These are phyloP conservation scores for Hypotaenidia okinawae DNA, from an alignment of 2,797 vertebrate species.

Conservation along the genomic window DNA sequence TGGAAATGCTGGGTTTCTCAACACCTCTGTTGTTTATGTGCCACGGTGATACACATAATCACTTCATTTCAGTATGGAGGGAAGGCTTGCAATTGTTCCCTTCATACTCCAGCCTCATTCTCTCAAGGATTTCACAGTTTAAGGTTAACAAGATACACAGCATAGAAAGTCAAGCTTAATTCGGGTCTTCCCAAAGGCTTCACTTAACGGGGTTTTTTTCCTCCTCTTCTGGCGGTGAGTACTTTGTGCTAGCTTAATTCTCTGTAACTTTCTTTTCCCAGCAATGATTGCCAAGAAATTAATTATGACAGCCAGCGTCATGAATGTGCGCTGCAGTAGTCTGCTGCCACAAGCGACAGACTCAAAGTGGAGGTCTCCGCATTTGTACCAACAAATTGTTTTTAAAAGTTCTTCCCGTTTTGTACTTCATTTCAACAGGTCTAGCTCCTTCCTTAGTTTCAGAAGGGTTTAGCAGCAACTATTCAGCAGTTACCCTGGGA, in stretches of 20 bases:
- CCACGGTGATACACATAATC: neutral
- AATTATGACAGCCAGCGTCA: neutral
- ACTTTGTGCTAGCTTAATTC: neutral
- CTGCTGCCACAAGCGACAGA: neutral
- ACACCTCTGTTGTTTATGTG: neutral
- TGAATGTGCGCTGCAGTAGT: fast-evolving
- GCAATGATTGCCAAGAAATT: slow-evolving; percentile 46
- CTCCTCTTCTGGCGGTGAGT: neutral
- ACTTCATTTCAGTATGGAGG: slow-evolving; percentile 18
- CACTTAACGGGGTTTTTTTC: neutral
- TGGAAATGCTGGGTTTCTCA: slow-evolving; percentile 37
- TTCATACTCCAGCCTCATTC: slow-evolving; percentile 3
- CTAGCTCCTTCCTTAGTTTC: slow-evolving; percentile 14
- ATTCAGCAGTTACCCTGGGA: slow-evolving; percentile 51
- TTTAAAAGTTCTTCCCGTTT: slow-evolving; percentile 26
- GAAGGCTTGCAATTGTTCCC: slow-evolving; percentile 35
- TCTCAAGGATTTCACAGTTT: slow-evolving; percentile 40
- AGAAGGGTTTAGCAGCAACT: slow-evolving; percentile 11
- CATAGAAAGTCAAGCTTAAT: neutral
- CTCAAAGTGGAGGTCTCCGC: neutral
- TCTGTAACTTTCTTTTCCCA: slow-evolving; percentile 34
- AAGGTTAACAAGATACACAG: slow-evolving; percentile 43
- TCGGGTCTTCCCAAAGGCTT: slow-evolving; percentile 11
- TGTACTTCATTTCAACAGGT: slow-evolving; percentile 20
- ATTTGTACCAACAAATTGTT: slow-evolving; percentile 4